Conservation (phyloP, 2,888 invertebrate genomes). For the Calliscelio sp. region DNA sequence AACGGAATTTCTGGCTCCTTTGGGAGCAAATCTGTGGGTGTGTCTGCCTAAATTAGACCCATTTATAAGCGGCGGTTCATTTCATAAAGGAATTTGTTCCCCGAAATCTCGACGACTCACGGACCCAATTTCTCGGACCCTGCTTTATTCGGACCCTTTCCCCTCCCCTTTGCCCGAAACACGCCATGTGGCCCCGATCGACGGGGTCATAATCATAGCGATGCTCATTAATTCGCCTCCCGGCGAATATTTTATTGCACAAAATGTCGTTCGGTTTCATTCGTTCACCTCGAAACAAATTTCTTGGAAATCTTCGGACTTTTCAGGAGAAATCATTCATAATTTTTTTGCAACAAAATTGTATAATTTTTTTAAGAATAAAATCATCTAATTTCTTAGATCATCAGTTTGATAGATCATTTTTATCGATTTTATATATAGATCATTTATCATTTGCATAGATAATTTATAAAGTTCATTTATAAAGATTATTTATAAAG, state of each 20-base stretch:
- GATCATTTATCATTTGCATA: too few species aligned
- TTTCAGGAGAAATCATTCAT: slow-evolving; percentile 19
- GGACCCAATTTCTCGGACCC: slow-evolving; percentile 70
- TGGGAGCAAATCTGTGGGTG: slow-evolving; percentile 60
- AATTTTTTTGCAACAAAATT: neutral
- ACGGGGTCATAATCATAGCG: slow-evolving; percentile 58
- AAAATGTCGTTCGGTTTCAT: slow-evolving; percentile 58
- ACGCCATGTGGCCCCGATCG: slow-evolving; percentile 60
- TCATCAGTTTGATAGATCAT: too few species aligned
- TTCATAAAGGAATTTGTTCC: slow-evolving; percentile 66
- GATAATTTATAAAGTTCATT: too few species aligned
- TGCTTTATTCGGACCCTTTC: slow-evolving; percentile 42
- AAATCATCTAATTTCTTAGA: too few species aligned
- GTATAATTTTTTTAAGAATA: too few species aligned
- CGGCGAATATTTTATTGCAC: slow-evolving; percentile 58
- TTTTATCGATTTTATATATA: too few species aligned
- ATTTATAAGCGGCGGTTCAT: slow-evolving; percentile 69
- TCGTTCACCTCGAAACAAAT: slow-evolving; percentile 51
- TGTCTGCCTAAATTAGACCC: slow-evolving; percentile 66
- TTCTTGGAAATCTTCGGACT: slow-evolving; percentile 35
- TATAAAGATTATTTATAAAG: too few species aligned
- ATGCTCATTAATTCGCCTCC: slow-evolving; percentile 58
- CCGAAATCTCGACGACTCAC: slow-evolving; percentile 67
- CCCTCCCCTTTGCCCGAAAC: slow-evolving; percentile 52
- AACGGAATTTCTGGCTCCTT: slow-evolving; percentile 20